Percentiles rank a stretch among this genome's conserved stretches.
phyloP scores from a whole-genome alignment of 2,888 invertebrate genomes.

The Congeria kusceri region DNA sequence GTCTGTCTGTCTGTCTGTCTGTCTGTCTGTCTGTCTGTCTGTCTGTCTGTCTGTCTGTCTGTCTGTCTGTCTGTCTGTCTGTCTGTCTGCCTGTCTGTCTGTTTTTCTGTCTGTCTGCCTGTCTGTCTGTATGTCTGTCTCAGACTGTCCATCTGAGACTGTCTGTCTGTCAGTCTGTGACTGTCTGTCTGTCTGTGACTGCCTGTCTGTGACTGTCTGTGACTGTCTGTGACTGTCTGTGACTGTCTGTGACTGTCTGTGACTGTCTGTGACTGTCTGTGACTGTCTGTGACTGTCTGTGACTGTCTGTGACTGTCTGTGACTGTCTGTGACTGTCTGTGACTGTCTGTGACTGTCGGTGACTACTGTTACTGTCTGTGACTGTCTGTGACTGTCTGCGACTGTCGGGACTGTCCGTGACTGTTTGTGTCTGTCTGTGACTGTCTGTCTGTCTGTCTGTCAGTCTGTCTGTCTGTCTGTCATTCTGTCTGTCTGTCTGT shows the following conservation, averaged over 20 bases:
- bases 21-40: slow-evolving; percentile 17
- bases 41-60: slow-evolving; percentile 17
- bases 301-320: slow-evolving; percentile 18
- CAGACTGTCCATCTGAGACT: no score
- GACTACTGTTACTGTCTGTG: no score
- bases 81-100: no score
- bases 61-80: slow-evolving; percentile 17
- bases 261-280: slow-evolving; percentile 4
- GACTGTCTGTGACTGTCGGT: slow-evolving; percentile 13
- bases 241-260: no score
- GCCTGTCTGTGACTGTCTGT: slow-evolving; percentile 14
- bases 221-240: slow-evolving; percentile 1
- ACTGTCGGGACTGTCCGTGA: no score
- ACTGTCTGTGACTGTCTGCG: no score
- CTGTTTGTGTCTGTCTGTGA: no score
- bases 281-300: slow-evolving; percentile 2
- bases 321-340: background rate
- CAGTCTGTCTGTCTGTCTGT: no score
- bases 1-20: slow-evolving; percentile 17
- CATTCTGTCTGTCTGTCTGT: no score
- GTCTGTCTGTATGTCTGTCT: no score
- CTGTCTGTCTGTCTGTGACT: slow-evolving; percentile 14
- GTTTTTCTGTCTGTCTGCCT: no score
- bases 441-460: slow-evolving; percentile 2
- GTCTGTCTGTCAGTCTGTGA: slow-evolving; percentile 18